These are phyloP conservation scores for Oplegnathus fasciatus DNA, from an alignment of 2,113 vertebrate genomes.

Conservation along the genomic window DNA sequence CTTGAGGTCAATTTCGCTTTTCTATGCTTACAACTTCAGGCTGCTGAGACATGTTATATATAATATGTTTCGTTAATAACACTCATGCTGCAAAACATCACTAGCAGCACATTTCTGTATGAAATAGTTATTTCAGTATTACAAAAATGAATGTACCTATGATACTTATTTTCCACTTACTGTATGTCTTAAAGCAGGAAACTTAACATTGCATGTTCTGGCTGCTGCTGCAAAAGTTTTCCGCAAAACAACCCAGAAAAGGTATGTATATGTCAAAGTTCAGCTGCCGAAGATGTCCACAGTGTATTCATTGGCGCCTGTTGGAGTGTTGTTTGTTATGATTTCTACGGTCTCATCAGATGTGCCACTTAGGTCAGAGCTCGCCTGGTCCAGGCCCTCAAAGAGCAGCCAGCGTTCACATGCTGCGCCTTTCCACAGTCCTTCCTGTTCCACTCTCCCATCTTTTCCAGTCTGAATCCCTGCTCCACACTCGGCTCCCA, in stretches of 20 bases:
- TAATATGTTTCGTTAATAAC: not conserved
- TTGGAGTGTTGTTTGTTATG: conserved; percentile 74
- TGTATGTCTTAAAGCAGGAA: conserved; percentile 32
- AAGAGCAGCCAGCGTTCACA: conserved; percentile 63
- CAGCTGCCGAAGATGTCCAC: conserved; percentile 66
- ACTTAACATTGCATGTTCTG: conserved; percentile 9
- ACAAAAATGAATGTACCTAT: not conserved
- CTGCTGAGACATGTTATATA: not conserved
- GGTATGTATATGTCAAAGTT: conserved; percentile 58
- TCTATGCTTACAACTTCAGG: not conserved
- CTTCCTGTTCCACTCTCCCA: conserved; percentile 81
- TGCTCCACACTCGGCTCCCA: conserved; percentile 52
- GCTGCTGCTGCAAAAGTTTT: conserved; percentile 27
- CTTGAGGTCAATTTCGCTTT: not conserved
- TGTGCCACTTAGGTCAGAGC: conserved; percentile 76
- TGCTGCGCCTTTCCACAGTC: conserved; percentile 66
- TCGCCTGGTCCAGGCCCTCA: conserved; percentile 46
- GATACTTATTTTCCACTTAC: conserved; percentile 5
- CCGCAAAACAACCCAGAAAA: conserved; percentile 59
- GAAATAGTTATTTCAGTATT: not conserved
- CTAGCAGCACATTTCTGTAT: not conserved
- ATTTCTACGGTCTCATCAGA: conserved; percentile 75
- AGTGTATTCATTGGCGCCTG: conserved; percentile 66
- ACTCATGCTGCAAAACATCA: not conserved
- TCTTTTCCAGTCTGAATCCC: conserved; percentile 78